Conservation (phyloP, 2,888 invertebrate species). For the Plebejus argus region DNA sequence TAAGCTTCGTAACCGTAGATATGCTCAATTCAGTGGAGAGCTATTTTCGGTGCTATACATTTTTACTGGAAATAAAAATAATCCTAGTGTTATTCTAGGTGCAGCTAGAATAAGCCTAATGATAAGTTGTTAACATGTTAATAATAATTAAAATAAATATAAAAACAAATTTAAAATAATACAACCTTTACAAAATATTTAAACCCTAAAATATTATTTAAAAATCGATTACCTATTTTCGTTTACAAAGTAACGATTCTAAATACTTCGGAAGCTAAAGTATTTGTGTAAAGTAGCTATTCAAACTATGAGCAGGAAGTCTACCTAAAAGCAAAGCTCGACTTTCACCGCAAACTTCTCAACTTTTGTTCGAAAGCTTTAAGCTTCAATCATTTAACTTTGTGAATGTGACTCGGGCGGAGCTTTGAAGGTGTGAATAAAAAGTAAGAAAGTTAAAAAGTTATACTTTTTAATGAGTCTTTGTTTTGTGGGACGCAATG, state of each 20-base stretch:
- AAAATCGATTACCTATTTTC: background rate
- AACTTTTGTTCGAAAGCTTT: constrained; percentile 15
- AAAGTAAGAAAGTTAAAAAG: background rate
- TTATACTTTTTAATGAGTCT: background rate
- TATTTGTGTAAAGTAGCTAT: constrained; percentile 10
- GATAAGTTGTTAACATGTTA: too few relatives aligned
- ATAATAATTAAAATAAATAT: background rate
- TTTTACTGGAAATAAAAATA: too few relatives aligned
- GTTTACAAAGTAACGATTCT: background rate
- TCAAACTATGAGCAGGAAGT: constrained; percentile 10
- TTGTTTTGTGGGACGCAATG: background rate
- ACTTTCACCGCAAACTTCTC: constrained; percentile 1
- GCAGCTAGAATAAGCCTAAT: too few relatives aligned
- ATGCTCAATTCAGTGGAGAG: too few relatives aligned
- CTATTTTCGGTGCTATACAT: too few relatives aligned
- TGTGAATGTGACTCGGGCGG: background rate
- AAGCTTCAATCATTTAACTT: constrained; percentile 21
- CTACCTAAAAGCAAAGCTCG: constrained; percentile 22
- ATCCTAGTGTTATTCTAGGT: too few relatives aligned
- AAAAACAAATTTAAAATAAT: too few relatives aligned
- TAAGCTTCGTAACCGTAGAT: too few relatives aligned
- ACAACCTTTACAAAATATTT: background rate
- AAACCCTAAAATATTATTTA: background rate
- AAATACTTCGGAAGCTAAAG: background rate
- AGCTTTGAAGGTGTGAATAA: constrained; percentile 11